Base-by-base conservation (phyloP, 2,797 vertebrate genomes). In the Diplodus puntazzo region DNA sequence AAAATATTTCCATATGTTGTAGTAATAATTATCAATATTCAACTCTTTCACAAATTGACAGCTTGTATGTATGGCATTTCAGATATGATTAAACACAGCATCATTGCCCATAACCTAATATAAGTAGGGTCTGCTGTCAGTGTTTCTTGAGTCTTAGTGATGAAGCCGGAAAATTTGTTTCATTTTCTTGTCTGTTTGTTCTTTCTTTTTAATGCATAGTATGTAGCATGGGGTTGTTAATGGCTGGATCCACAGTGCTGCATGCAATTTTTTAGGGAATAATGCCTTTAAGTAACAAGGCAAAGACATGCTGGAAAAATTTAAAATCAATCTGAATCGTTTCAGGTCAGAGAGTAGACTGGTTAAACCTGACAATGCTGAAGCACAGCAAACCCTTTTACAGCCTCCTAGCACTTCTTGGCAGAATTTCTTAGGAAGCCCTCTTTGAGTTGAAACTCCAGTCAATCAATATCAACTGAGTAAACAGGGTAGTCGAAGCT, bases 381-480 rank as follows among this genome's bases (percentile, higher is more conserved):
- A 75, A 58, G 63, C 27, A 63, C 60, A 20, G 46, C 53, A 18
- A n/a, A 27, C 17, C 48, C 49, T 80, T 77, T 65, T 3, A 73
- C 4, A 55, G 49, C 23, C 20, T 72, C 25, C 53, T 48, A 62
- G 20, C 71, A 76, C 54, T 76, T 73, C 43, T 57, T 50, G 70
- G n/a, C 67, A 76, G 60, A 79, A 73, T 79, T 64, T 79, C 43
- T 73, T 49, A 46, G 34, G 53, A 70, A 30, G 55, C 39, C 59
- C 25, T 79, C 1, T 79, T 49, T 74, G 42, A 64, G 13, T 69
- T 73, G 49, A 79, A 73, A 70, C 64, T 49, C 17, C 62, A 80
- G 62, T 75, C 80, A 79, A 69, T 82, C 75, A 80, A 69, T 78
- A 78, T 60, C 23, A 73, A 64, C 34, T 59, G 66, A 69, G 57